Conservation (phyloP, 2,888 invertebrate species). For the Aricia artaxerxes region DNA sequence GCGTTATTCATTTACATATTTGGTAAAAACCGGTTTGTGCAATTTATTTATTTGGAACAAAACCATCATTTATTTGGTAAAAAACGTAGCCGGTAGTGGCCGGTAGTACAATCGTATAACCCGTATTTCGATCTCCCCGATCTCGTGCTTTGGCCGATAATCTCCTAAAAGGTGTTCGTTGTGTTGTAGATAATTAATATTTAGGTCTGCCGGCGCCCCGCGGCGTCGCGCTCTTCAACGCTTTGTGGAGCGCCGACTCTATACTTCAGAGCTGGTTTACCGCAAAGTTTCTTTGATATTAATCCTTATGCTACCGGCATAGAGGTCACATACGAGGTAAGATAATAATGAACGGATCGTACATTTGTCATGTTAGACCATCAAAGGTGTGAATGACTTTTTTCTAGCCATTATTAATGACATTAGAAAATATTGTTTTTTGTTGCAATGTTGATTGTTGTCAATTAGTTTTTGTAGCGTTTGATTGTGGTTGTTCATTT, state of each 20-base stretch:
- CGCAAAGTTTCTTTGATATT: not conserved
- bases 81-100: constrained; percentile 34
- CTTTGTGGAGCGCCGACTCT: constrained; percentile 61
- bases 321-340: not conserved
- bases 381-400: constrained; percentile 79
- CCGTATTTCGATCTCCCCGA: constrained; percentile 69
- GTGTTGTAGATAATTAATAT: constrained; percentile 79
- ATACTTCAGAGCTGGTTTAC: not conserved
- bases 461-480: constrained; percentile 76
- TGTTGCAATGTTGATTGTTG: constrained; percentile 76
- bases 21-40: too few relatives aligned
- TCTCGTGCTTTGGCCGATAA: constrained; percentile 69
- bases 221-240: constrained; percentile 52
- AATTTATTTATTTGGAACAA: too few relatives aligned
- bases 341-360: constrained; percentile 34
- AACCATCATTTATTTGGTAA: not conserved
- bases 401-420: constrained; percentile 77
- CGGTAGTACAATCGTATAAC: constrained; percentile 44
- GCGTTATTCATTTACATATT: too few relatives aligned
- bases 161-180: constrained; percentile 76
- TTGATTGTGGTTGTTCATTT: constrained; percentile 69
- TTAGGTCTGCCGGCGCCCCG: constrained; percentile 55
- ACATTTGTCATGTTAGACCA: constrained; percentile 80
- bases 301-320: not conserved
- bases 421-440: constrained; percentile 79